Evolutionary conservation across 2,113 vertebrate species (phyloP).

Genomic region (Ornithorhynchus anatinus): DNA sequence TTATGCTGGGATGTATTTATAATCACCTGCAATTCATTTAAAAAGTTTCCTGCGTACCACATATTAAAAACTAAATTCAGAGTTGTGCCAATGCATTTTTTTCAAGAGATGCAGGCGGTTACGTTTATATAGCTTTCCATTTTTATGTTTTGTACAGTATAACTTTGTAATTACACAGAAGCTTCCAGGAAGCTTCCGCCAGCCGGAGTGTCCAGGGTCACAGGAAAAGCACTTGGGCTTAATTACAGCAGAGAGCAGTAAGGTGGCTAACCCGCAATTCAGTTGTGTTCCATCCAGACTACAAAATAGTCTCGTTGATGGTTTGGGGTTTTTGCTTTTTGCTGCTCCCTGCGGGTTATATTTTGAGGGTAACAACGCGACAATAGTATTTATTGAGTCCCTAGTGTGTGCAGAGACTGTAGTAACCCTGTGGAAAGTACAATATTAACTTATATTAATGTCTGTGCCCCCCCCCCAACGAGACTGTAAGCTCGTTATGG

Average conservation of each 20-base stretch:
- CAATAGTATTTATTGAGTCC: too few species aligned
- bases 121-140: not conserved
- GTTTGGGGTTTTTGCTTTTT: too few species aligned
- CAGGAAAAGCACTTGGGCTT: not conserved
- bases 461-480: too few species aligned
- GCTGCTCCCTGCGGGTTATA: too few species aligned
- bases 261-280: not conserved
- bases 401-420: too few species aligned
- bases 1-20: not conserved
- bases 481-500: too few species aligned
- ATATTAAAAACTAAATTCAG: conserved; percentile 2
- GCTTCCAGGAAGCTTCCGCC: not conserved
- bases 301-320: too few species aligned
- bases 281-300: too few species aligned
- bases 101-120: not conserved
- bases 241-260: not conserved
- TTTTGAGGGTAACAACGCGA: too few species aligned
- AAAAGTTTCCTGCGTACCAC: conserved; percentile 6
- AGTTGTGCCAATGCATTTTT: not conserved
- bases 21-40: conserved; percentile 4
- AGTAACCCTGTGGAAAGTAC: too few species aligned
- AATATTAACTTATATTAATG: too few species aligned
- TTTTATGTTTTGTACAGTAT: not conserved
- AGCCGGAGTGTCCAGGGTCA: not conserved
- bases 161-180: conserved; percentile 18